Conservation (phyloP, 2,888 invertebrate genomes). For the Punctoribates punctum region DNA sequence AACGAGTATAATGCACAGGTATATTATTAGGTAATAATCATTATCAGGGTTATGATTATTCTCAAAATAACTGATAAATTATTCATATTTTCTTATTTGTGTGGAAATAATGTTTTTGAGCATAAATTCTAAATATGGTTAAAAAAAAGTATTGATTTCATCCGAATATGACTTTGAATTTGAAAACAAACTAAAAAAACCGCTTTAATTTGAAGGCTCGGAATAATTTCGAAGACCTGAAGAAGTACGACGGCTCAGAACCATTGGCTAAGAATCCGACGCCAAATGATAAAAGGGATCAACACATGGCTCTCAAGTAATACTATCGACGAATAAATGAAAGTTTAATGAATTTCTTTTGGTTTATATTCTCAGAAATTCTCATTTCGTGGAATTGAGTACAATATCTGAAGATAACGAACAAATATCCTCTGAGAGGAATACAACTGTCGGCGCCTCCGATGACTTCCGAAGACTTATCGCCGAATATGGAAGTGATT, state of each 20-base stretch:
- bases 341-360: neutral
- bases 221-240: slow-evolving; percentile 22
- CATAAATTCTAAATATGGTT: neutral
- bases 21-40: too few relatives aligned
- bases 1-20: too few relatives aligned
- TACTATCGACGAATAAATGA: neutral
- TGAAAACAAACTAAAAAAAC: neutral
- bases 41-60: too few relatives aligned
- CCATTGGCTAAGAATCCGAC: neutral
- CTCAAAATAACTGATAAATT: too few relatives aligned
- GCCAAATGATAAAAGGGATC: neutral
- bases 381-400: slow-evolving; percentile 30
- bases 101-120: neutral
- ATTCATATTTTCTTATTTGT: neutral
- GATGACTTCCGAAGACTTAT: neutral
- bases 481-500: neutral
- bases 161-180: neutral
- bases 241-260: slow-evolving; percentile 15
- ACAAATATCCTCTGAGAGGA: slow-evolving; percentile 24
- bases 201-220: neutral
- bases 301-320: neutral
- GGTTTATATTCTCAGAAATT: neutral
- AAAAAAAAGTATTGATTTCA: neutral
- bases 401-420: slow-evolving; percentile 38
- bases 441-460: neutral